Base-by-base conservation (phyloP, 2,113 vertebrate genomes). In the Puntigrus tetrazona region DNA sequence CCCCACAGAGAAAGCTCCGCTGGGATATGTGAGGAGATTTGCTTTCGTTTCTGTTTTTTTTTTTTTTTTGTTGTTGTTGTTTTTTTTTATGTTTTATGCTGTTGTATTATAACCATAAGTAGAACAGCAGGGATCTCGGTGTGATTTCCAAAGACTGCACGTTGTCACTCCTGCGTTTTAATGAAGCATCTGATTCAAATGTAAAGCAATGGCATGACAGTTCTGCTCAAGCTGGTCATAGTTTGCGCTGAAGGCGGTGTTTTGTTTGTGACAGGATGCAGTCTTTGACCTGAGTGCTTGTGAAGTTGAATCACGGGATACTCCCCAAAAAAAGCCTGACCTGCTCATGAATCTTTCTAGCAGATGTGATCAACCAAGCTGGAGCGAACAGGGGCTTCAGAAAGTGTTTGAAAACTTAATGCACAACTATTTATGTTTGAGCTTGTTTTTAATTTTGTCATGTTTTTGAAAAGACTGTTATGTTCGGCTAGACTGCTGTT, bases 11-110 rank as follows among this genome's bases (percentile, higher is more conserved):
- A 96, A 99, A 99, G 94, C 97, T 99, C 87, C 97, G 97, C 94
- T 99, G 98, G 98, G 97, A 99, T 97, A 96, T 99, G 98, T 99
- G 97, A 99, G 97, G 93, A 92, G 90, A 93, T 92, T 92, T 94
- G 91, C 88, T 74, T 93, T 90, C 89, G 84, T 90, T 92, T 93
- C 93, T 59, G 88, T 31, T 59, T 50, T 82, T 84, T 43, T 27
- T 67, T 89, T 89, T 89, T 91, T 91, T 92, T 6, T 90, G 90
- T 90, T 91, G 84, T 80, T 89, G 65, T 88, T 31, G 50, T 50
- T 82, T 84, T 43, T 27, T 67, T 89, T 89, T 91, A 1, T 72
- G 10, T 89, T 91, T 91, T 92, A 20, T 90, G 90, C 90, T 91
- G 84, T 80, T 89, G 65, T 43, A 31, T 22, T n/a, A 16, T 3